phyloP scores from a whole-genome alignment of 2,113 vertebrate species.

The Macrotus californicus region DNA sequence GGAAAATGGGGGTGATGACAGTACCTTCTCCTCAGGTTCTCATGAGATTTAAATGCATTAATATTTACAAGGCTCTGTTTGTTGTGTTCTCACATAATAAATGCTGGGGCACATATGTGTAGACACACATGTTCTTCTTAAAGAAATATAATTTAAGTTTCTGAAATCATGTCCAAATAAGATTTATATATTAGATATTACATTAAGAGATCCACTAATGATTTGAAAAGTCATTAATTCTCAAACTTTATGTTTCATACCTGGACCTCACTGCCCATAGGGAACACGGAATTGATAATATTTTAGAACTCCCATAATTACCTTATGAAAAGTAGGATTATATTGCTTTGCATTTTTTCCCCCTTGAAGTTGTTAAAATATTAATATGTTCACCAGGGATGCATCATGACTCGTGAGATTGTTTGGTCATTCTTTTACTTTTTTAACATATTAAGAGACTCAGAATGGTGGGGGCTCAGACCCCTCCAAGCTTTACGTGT shows the following conservation, averaged over 20 bases:
- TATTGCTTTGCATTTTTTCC: not conserved
- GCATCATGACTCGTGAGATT: not conserved
- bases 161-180: not conserved
- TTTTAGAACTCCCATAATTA: conserved; percentile 48
- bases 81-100: not conserved
- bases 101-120: not conserved
- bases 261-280: not conserved
- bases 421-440: not conserved
- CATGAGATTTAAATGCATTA: not conserved
- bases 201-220: not conserved
- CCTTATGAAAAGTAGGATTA: conserved; percentile 50
- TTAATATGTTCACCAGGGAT: not conserved
- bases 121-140: not conserved
- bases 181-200: not conserved
- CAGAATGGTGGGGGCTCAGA: not conserved
- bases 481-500: not conserved
- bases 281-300: conserved; percentile 29
- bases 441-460: not conserved
- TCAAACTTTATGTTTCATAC: conserved; percentile 26
- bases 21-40: not conserved
- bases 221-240: conserved; percentile 33
- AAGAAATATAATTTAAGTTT: not conserved
- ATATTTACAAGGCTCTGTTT: not conserved
- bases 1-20: not conserved
- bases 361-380: conserved; percentile 18